These are phyloP conservation scores for Lasioglossum lativentre DNA, from an alignment of 2,888 invertebrate genomes.

Conservation along the genomic window DNA sequence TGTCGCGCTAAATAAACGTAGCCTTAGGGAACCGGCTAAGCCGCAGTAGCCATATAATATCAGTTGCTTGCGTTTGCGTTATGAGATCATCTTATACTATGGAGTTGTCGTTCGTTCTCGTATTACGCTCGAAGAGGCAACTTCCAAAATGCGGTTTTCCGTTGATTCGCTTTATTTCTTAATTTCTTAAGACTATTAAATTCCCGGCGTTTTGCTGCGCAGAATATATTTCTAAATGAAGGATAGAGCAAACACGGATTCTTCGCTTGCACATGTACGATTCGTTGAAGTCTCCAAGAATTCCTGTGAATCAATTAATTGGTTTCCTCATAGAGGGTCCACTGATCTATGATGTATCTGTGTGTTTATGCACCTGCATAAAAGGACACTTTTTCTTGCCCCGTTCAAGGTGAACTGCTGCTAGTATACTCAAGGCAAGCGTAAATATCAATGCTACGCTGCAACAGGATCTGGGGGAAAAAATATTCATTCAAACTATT, in stretches of 20 bases:
- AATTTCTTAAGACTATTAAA: background rate
- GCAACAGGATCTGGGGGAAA: slow-evolving; percentile 10
- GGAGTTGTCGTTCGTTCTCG: slow-evolving; percentile 45
- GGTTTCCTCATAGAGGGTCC: background rate
- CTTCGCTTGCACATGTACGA: background rate
- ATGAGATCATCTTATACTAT: slow-evolving; percentile 67
- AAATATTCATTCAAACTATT: slow-evolving; percentile 25
- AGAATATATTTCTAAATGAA: background rate
- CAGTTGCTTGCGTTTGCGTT: slow-evolving; percentile 66
- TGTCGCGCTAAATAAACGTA: slow-evolving; percentile 58
- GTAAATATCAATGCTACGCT: slow-evolving; percentile 48
- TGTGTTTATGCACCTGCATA: slow-evolving; percentile 49
- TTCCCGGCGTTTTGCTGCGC: background rate
- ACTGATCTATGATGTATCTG: slow-evolving; percentile 17
- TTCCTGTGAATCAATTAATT: slow-evolving; percentile 26
- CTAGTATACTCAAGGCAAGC: slow-evolving; percentile 61
- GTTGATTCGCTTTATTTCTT: background rate
- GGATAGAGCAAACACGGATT: background rate
- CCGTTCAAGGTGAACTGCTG: slow-evolving; percentile 69
- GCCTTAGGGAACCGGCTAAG: slow-evolving; percentile 61
- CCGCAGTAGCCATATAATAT: slow-evolving; percentile 64
- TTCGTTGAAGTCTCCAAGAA: slow-evolving; percentile 7
- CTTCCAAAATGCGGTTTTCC: slow-evolving; percentile 30
- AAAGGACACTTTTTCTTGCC: slow-evolving; percentile 60
- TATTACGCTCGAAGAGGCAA: slow-evolving; percentile 52